Evolutionary conservation across 2,888 invertebrate genomes (phyloP), one percentile per base, ranked within the genome.

Genomic region (Brenthis daphne): DNA sequence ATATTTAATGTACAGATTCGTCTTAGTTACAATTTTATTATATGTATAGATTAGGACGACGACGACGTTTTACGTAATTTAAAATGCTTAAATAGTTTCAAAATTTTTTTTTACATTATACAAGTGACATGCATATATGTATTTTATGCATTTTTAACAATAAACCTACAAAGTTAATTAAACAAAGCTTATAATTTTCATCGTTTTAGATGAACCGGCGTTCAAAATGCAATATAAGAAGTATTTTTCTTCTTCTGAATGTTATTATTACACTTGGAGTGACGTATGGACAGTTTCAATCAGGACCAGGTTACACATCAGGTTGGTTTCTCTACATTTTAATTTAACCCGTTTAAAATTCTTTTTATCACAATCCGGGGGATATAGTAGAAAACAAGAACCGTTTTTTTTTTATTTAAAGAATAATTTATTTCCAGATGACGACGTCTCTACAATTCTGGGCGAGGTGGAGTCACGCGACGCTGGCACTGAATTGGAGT

Each of bases 401-500:
- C 11, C 11, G 37, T 2, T 43, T 43, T 11, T 43, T 11, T 37
- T 43, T 11, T 43, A 43, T 43, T 51, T n/a, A 16, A 50, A 5
- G 6, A 61, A 61, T 53, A 20, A 60, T 37, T 72, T 60, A 60
- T 50, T 29, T 12, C 29, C 13, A 29, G 12, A 60, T 60, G 83
- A 82, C 64, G 86, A 86, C 58, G 75, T 80, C n/a, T 81, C 87
- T 3, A 84, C 87, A 2, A 87, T 84, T 65, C 74, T 85, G 57
- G 86, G 85, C 6, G 89, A 89, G 73, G 79, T 85, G n/a, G 88
- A 90, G 74, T 80, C 88, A 6, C 81, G 91, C 12, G 87, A 88
- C 58, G 76, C 74, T 57, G 84, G 81, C 54, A 78, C 85, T 1
- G 88, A 89, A 58, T 77, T 98, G 74, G 97, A 97, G 77, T 98